Evolutionary conservation across 2,888 invertebrate genomes (phyloP).

Genomic region (Mamestra brassicae): DNA sequence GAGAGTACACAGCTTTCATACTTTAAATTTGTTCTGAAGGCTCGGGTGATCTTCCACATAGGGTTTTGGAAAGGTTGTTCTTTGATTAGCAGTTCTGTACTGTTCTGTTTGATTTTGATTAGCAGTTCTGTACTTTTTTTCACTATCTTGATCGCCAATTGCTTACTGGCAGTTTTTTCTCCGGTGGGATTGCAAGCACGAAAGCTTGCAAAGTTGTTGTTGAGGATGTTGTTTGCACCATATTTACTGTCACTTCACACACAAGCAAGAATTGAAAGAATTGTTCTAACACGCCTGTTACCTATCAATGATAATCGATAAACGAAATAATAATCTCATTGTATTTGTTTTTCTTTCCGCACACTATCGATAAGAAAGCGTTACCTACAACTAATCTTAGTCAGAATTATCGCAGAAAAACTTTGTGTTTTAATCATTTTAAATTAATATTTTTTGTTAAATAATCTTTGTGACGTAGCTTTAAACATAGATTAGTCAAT

Average conservation of each 20-base stretch:
- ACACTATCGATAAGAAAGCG: slow-evolving; percentile 21
- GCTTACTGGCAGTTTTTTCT: background rate
- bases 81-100: background rate
- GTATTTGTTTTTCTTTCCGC: slow-evolving; percentile 42
- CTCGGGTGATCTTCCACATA: background rate
- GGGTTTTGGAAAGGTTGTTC: background rate
- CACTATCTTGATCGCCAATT: background rate
- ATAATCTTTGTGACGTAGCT: background rate
- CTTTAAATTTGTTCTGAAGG: background rate
- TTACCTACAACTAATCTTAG: slow-evolving; percentile 11
- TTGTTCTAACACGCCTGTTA: slow-evolving; percentile 22
- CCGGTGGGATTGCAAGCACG: background rate
- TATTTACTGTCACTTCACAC: background rate
- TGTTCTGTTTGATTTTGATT: background rate
- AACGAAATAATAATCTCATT: slow-evolving; percentile 42
- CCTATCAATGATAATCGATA: slow-evolving; percentile 47
- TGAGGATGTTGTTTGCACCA: background rate
- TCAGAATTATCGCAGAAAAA: slow-evolving; percentile 1
- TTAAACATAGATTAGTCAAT: background rate
- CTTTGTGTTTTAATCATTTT: too few relatives aligned
- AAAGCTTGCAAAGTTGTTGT: too few relatives aligned
- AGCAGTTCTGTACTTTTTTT: background rate
- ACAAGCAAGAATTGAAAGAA: background rate
- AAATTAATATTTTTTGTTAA: background rate
- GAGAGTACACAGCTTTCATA: background rate